A percentile compares a stretch with the other conserved stretches of the same genome.
phyloP scores from a whole-genome alignment of 2,797 vertebrate species.

The Margarornis squamiger region DNA sequence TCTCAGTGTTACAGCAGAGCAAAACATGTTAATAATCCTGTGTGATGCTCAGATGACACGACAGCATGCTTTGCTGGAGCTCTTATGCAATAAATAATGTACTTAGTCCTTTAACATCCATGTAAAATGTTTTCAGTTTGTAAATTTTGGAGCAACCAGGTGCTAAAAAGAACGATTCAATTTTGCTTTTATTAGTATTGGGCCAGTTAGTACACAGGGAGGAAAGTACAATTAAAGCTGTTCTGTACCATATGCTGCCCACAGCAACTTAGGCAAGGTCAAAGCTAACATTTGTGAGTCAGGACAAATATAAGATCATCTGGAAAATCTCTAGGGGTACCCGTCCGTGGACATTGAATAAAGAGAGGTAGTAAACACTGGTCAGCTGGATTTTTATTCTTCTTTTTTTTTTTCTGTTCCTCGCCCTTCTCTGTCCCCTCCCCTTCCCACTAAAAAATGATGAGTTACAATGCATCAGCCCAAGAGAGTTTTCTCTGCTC shows the following conservation, averaged over 20 bases:
- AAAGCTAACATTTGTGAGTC: constrained; percentile 74
- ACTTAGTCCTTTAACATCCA: not conserved
- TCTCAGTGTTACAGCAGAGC: not conserved
- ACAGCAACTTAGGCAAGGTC: constrained; percentile 77
- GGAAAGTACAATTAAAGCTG: constrained; percentile 85
- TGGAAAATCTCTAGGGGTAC: constrained; percentile 75
- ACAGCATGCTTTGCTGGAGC: not conserved
- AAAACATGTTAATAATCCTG: not conserved
- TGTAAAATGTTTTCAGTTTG: constrained; percentile 24
- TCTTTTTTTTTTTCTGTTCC: not conserved
- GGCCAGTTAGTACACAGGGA: constrained; percentile 78
- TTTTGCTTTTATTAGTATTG: constrained; percentile 83
- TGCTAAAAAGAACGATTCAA: constrained; percentile 44
- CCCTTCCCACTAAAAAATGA: not conserved
- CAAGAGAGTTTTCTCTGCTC: constrained; percentile 75
- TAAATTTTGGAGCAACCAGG: constrained; percentile 14
- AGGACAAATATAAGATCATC: constrained; percentile 81
- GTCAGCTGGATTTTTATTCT: not conserved
- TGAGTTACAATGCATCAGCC: constrained; percentile 51
- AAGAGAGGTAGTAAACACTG: constrained; percentile 30
- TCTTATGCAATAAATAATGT: not conserved
- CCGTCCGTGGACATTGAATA: constrained; percentile 32
- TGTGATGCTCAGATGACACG: not conserved
- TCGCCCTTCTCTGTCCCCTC: not conserved
- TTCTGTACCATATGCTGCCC: constrained; percentile 84